These are phyloP conservation scores for Podarcis lilfordi DNA, from an alignment of 2,797 vertebrate genomes.

Conservation along the genomic window DNA sequence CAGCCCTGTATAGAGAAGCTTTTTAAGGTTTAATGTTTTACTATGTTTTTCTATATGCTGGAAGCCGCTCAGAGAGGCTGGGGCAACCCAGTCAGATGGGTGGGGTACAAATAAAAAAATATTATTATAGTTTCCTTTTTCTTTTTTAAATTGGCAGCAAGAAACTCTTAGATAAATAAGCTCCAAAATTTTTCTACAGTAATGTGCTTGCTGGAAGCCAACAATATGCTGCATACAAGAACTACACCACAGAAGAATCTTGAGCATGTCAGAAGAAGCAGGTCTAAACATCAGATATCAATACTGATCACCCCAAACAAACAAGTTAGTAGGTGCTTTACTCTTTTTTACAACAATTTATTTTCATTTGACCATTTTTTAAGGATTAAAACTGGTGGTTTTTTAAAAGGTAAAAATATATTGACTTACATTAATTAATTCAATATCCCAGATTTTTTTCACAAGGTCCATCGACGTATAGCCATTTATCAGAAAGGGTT, in stretches of 20 bases:
- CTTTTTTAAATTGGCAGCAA: neutral
- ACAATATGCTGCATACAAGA: neutral
- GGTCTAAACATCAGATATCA: constrained; percentile 23
- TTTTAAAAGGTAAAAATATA: constrained; percentile 56
- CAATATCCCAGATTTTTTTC: constrained; percentile 99
- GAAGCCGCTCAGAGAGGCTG: too few species aligned
- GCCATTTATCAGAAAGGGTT: constrained; percentile 96
- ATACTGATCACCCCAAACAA: constrained; percentile 11
- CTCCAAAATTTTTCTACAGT: neutral
- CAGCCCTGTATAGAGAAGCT: too few species aligned
- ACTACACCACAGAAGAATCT: neutral
- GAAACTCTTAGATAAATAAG: constrained; percentile 7
- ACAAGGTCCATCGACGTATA: constrained; percentile 98
- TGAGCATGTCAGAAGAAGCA: neutral
- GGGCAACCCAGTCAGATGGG: too few species aligned
- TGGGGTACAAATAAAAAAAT: too few species aligned
- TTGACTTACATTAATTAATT: constrained; percentile 96
- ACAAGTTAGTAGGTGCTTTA: constrained; percentile 2
- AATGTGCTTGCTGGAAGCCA: constrained; percentile 1
- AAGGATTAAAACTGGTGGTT: neutral
- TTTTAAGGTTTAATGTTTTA: too few species aligned
- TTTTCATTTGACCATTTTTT: neutral
- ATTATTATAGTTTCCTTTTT: neutral
- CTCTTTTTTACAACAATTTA: neutral
- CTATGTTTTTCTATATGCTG: too few species aligned